Evolutionary conservation across 2,797 vertebrate species (phyloP), one percentile per base, ranked within the genome.

Genomic region (Sternarchorhynchus goeldii): DNA sequence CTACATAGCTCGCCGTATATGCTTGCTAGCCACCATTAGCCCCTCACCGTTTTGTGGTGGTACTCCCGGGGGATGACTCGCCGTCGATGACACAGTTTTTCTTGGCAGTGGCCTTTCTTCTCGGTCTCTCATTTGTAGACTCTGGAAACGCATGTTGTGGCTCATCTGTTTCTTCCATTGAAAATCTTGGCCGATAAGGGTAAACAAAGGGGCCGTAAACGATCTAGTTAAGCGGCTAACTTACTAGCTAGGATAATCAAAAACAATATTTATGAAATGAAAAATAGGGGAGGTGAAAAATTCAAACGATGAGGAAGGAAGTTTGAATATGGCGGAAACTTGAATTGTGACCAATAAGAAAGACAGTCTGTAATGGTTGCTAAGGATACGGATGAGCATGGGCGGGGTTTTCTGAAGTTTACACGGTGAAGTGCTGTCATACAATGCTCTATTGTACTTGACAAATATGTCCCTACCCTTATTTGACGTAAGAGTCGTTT

Each of bases 241-340:
- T 53, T 6, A 5, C 45, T 12, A 50, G 45, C 45, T 6, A 41
- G 1, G 45, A 2, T 50, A 12, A 6, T 32, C 53, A 56, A n/a
- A 18, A 6, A 17, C 45, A 50, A 29, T 71, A 29, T 70, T 60
- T 34, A 56, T 76, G n/a, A 80, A 21, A 72, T 63, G 36, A 68
- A 82, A 53, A 45, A 32, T n/a, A 8, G 62, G 67, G 65, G 45
- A 68, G 59, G 14, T 34, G 0, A 8, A 2, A 17, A 59, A 73
- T 41, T 76, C 81, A 85, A 67, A 71, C 45, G 1, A 73, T 65
- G 17, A 20, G 32, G 63, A 78, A 65, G 74, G 36, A 65, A 74
- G 76, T 91, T 93, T 91, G 90, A 93, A 93, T 86, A 90, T 89
- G 90, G 88, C 90, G 91, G 90, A 92, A 87, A 68, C 83, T 81